phyloP scores from a whole-genome alignment of 2,797 vertebrate species.

The Chelidonichthys spinosus region DNA sequence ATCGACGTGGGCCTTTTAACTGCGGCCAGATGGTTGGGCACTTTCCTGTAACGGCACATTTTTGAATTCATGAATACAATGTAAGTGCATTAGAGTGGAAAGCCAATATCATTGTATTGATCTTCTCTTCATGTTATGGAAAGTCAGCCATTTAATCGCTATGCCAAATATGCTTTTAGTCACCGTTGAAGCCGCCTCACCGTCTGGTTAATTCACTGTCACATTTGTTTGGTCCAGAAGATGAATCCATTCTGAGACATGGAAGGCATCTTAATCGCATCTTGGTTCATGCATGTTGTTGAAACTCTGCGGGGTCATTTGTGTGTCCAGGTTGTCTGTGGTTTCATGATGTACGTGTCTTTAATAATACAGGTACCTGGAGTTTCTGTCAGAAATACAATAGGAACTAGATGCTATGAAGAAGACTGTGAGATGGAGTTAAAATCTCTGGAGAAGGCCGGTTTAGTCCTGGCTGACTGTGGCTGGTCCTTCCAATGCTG shows the following conservation, averaged over 20 bases:
- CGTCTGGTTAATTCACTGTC: slow-evolving; percentile 24
- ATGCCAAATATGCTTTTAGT: slow-evolving; percentile 88
- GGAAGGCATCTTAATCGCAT: no score
- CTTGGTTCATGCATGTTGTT: no score
- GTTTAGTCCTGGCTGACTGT: no score
- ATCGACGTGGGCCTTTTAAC: slow-evolving; percentile 80
- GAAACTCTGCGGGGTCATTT: no score
- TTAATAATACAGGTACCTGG: no score
- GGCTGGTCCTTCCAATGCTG: no score
- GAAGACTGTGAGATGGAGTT: not conserved
- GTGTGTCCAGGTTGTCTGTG: no score
- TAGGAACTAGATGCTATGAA: not conserved
- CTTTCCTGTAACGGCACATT: slow-evolving; percentile 64
- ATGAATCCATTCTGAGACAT: slow-evolving; percentile 30
- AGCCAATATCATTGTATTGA: slow-evolving; percentile 37
- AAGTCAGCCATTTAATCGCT: slow-evolving; percentile 71
- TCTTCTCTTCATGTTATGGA: slow-evolving; percentile 35
- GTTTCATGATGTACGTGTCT: no score
- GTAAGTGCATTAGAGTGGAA: slow-evolving; percentile 54
- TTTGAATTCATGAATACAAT: slow-evolving; percentile 54
- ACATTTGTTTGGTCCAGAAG: slow-evolving; percentile 37
- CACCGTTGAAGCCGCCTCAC: slow-evolving; percentile 46
- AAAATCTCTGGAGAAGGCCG: not conserved
- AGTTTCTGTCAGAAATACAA: no score
- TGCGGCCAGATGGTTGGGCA: slow-evolving; percentile 80